phyloP scores from a whole-genome alignment of 2,888 invertebrate genomes.

The Thelaira solivaga region DNA sequence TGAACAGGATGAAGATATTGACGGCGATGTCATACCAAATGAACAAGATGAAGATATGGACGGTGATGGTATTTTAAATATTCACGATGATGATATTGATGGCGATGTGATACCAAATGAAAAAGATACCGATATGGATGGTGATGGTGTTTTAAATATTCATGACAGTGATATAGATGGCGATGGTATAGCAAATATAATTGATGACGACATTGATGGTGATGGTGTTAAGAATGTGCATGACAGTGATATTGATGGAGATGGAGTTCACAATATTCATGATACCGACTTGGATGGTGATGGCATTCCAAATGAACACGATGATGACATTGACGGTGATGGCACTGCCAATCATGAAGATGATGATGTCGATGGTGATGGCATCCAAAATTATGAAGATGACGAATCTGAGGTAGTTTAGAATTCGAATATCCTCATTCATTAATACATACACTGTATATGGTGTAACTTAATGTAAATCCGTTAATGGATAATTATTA shows the following conservation, averaged over 20 bases:
- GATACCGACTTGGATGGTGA: constrained; percentile 74
- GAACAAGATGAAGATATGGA: constrained; percentile 69
- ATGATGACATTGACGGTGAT: constrained; percentile 71
- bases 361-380: constrained; percentile 70
- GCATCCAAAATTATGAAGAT: constrained; percentile 75
- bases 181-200: constrained; percentile 78
- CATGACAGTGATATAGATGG: constrained; percentile 69
- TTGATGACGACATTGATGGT: constrained; percentile 73
- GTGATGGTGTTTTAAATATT: constrained; percentile 66
- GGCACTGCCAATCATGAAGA: constrained; percentile 69
- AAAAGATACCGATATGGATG: constrained; percentile 67
- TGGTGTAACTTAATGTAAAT: too few species aligned
- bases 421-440: neutral
- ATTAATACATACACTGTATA: neutral
- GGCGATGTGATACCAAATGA: constrained; percentile 78
- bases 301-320: constrained; percentile 71
- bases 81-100: constrained; percentile 68
- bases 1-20: constrained; percentile 71
- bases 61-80: constrained; percentile 65
- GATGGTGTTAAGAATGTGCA: constrained; percentile 65
- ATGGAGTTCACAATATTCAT: constrained; percentile 73
- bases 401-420: constrained; percentile 64
- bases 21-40: constrained; percentile 67
- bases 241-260: constrained; percentile 64
- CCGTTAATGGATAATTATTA: neutral